These are phyloP conservation scores for Idris sp. DNA, from an alignment of 1,140 invertebrate species.

Conservation along the genomic window DNA sequence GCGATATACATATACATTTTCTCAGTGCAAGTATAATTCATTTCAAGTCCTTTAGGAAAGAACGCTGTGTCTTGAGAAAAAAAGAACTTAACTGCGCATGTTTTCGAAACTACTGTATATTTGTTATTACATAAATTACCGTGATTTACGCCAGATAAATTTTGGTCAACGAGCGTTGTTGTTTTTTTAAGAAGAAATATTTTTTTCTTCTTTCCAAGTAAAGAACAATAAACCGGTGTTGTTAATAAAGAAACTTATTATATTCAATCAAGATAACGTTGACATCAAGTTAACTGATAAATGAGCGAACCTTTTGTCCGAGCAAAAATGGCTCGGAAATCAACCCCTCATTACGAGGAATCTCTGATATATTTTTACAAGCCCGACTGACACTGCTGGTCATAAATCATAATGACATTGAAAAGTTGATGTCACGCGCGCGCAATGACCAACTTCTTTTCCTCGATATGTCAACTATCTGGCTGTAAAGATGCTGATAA, in stretches of 20 bases:
- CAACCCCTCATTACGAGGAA: conserved; percentile 46
- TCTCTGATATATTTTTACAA: conserved; percentile 47
- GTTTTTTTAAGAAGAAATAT: no score
- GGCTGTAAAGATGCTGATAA: conserved; percentile 56
- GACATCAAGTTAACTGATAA: conserved; percentile 29
- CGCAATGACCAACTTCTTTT: conserved; percentile 38
- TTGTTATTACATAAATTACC: conserved; percentile 48
- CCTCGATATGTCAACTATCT: conserved; percentile 54
- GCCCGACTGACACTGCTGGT: conserved; percentile 6
- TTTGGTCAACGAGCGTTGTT: conserved; percentile 6
- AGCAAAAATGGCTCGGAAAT: conserved; percentile 38
- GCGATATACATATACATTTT: conserved; percentile 45
- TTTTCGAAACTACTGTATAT: conserved; percentile 25
- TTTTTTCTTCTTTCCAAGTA: no score
- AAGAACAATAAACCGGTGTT: no score
- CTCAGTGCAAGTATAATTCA: conserved; percentile 42
- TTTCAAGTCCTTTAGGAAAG: conserved; percentile 21
- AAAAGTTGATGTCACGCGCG: conserved; percentile 58
- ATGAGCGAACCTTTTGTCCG: conserved; percentile 45
- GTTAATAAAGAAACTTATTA: no score
- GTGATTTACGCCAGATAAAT: conserved; percentile 38
- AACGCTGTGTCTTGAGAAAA: conserved; percentile 4
- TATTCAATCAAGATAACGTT: no score
- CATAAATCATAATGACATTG: conserved; percentile 60
- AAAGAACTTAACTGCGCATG: conserved; percentile 24